Evolutionary conservation across 2,888 invertebrate species (phyloP).

Genomic region (Lucinisca nassula): DNA sequence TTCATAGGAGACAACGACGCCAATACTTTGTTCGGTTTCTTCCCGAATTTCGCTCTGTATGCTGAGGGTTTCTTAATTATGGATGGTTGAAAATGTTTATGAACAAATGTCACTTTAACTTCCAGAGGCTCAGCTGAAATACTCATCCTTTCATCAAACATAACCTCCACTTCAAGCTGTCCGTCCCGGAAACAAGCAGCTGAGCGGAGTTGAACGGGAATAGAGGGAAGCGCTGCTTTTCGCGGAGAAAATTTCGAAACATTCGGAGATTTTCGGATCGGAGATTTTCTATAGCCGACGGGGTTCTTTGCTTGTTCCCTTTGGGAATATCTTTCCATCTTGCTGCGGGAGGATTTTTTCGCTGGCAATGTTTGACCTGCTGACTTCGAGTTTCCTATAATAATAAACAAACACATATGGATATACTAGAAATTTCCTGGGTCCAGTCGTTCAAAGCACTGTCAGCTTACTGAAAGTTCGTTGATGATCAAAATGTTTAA

Average conservation of each 20-base stretch:
- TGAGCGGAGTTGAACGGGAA: constrained; percentile 25
- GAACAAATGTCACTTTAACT: constrained; percentile 70
- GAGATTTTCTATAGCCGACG: neutral
- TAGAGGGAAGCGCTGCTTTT: neutral
- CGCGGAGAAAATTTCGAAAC: neutral
- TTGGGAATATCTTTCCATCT: neutral
- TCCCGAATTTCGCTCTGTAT: neutral
- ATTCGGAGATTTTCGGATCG: too few relatives aligned
- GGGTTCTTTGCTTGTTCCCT: neutral
- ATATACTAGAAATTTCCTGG: too few relatives aligned
- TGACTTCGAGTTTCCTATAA: neutral
- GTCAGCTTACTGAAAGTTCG: too few relatives aligned
- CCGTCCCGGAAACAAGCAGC: constrained; percentile 67
- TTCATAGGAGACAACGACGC: constrained; percentile 18
- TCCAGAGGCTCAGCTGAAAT: constrained; percentile 53
- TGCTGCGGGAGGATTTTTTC: neutral
- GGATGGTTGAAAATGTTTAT: neutral
- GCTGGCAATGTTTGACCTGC: neutral
- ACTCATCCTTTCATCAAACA: constrained; percentile 46
- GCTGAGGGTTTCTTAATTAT: neutral
- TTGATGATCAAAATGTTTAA: too few relatives aligned
- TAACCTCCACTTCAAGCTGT: constrained; percentile 64
- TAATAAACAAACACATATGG: too few relatives aligned
- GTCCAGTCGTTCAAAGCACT: too few relatives aligned
- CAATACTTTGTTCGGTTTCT: constrained; percentile 8